Evolutionary conservation across 2,797 vertebrate genomes (phyloP), one percentile per base, ranked within the genome.

Genomic region (Danio albolineatus): DNA sequence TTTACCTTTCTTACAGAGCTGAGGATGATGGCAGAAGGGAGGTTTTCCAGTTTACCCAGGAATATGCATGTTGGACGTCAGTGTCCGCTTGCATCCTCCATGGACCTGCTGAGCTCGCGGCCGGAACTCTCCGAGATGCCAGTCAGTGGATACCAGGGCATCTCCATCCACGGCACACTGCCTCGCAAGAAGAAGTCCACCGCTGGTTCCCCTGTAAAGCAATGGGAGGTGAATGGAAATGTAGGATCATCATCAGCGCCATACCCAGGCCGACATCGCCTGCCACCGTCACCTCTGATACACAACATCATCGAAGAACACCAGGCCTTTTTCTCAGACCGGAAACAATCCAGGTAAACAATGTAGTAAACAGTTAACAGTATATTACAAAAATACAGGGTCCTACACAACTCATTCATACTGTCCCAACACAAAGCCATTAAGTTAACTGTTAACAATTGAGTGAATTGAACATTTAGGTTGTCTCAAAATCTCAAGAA

Each of bases 11-110:
- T 80, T 49, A 16, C 88, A 98, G 96, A 95, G 85, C 85, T 93
- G 87, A 97, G 91, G 92, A 96, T 96, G 95, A 97, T 98, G 95
- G 95, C 97, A 48, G 96, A 98, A 14, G 96, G 98, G 86, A 97
- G 96, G 83, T 96, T 96, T 86, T 95, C 96, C 78, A 97, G 96
- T 89, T 92, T 98, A 82, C 96, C 96, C 80, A 92, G 96, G 93
- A 96, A 95, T 10, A 88, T 95, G 77, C 91, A 96, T 1, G 83
- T 92, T 78, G 95, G 92, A 82, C 93, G 92, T 59, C 95, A 96
- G 92, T 93, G 93, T 56, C 94, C 96, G 0, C 89, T 98, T 69
- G 89, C 93, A 84, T 94, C 96, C 10, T 97, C 97, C 79, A 97
- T 98, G 97, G 98, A 99, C 90, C 95, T 97, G 75, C 89, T 97